These are phyloP conservation scores for Tychaedon coryphoeus DNA, from an alignment of 2,113 vertebrate genomes.

Conservation along the genomic window DNA sequence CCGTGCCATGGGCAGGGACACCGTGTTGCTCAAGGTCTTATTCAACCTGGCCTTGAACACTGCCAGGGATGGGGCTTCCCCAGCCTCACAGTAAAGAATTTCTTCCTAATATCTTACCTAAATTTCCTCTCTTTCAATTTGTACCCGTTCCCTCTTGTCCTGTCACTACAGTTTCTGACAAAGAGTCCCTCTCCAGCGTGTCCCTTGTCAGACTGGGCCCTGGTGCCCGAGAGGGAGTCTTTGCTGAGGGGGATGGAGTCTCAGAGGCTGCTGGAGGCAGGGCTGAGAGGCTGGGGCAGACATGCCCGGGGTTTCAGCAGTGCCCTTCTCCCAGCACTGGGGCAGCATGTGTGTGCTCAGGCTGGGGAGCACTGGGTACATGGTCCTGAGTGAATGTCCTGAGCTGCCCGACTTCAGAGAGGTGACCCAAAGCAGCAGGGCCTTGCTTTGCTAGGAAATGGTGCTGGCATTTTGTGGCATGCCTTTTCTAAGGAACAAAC, in stretches of 20 bases:
- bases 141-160: neutral
- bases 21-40: neutral
- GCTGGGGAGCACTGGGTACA: rapidly evolving
- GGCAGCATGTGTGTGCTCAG: neutral
- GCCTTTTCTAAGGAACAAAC: neutral
- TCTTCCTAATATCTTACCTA: neutral
- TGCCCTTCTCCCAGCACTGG: neutral
- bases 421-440: neutral
- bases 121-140: neutral
- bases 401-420: neutral
- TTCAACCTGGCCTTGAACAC: neutral
- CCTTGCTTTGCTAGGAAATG: neutral
- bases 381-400: neutral
- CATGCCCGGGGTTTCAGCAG: neutral
- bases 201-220: neutral
- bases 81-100: neutral
- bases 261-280: neutral
- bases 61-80: neutral
- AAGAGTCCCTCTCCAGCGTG: neutral
- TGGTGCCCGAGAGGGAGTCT: neutral
- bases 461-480: neutral
- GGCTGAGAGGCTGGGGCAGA: neutral
- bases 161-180: neutral
- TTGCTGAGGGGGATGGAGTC: neutral
- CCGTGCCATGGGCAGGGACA: no score